A percentile compares a stretch with the other conserved stretches of the same genome.
phyloP scores from a whole-genome alignment of 2,797 vertebrate genomes.

The Cynopterus sphinx region DNA sequence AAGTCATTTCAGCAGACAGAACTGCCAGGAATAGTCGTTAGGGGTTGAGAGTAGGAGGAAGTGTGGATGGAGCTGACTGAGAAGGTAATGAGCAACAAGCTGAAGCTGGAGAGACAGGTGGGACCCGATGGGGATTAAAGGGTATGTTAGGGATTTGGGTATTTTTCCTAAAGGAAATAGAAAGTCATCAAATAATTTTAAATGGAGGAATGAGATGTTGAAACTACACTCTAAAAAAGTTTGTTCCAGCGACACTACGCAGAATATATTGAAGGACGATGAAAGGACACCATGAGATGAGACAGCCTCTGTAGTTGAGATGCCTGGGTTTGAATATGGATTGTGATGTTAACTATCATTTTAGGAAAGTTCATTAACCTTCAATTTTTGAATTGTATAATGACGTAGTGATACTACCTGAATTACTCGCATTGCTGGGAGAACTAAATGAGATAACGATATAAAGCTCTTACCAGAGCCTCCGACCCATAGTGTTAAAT shows the following conservation, averaged over 20 bases:
- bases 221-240: not conserved
- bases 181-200: not conserved
- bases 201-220: not conserved
- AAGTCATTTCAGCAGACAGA: not conserved
- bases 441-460: not conserved
- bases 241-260: not conserved
- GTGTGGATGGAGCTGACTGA: too few relatives aligned
- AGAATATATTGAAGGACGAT: not conserved
- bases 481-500: not conserved
- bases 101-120: not conserved
- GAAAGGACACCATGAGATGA: fast-evolving
- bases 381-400: not conserved
- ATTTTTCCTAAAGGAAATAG: not conserved
- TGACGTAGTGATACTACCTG: not conserved
- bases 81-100: fast-evolving
- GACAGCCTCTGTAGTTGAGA: not conserved
- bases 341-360: not conserved
- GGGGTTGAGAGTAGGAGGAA: not conserved
- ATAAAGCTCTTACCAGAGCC: not conserved
- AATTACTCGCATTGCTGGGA: not conserved
- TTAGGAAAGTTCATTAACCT: not conserved
- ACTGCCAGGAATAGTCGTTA: fast-evolving
- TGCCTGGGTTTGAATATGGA: not conserved
- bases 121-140: fast-evolving
- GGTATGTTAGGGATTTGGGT: not conserved